phyloP scores from a whole-genome alignment of 2,797 vertebrate species.

The Acridotheres tristis region DNA sequence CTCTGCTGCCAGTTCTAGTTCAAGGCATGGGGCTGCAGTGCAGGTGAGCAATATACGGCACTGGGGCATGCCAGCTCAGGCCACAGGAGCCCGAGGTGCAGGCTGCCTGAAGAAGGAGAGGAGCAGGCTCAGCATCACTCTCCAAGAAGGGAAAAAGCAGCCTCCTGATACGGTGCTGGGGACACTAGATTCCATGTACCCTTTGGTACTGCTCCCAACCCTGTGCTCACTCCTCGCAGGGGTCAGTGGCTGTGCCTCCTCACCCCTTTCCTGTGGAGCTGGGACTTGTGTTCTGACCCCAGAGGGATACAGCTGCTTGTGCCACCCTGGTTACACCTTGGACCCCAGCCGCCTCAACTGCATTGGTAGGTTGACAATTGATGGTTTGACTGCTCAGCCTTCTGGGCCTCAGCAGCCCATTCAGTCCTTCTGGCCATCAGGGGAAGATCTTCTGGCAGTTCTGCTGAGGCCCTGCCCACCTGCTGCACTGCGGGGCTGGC shows the following conservation, averaged over 20 bases:
- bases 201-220: neutral
- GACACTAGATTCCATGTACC: neutral
- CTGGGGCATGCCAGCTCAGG: neutral
- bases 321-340: conserved; percentile 83
- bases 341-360: conserved; percentile 83
- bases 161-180: neutral
- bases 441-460: neutral
- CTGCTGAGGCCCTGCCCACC: neutral
- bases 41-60: neutral
- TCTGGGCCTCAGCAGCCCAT: fast-evolving
- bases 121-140: neutral
- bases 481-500: neutral
- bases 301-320: conserved; percentile 86
- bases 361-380: conserved; percentile 76
- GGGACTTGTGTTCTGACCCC: conserved; percentile 84
- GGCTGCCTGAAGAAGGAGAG: neutral
- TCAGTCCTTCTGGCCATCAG: neutral
- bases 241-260: conserved; percentile 76
- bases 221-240: conserved; percentile 51
- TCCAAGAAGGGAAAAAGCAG: neutral
- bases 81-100: neutral
- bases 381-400: neutral
- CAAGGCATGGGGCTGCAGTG: neutral
- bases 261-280: conserved; percentile 82
- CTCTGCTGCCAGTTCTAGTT: neutral